Base-by-base conservation (phyloP, 2,797 vertebrate genomes). In the Chaenodraco wilsoni region DNA sequence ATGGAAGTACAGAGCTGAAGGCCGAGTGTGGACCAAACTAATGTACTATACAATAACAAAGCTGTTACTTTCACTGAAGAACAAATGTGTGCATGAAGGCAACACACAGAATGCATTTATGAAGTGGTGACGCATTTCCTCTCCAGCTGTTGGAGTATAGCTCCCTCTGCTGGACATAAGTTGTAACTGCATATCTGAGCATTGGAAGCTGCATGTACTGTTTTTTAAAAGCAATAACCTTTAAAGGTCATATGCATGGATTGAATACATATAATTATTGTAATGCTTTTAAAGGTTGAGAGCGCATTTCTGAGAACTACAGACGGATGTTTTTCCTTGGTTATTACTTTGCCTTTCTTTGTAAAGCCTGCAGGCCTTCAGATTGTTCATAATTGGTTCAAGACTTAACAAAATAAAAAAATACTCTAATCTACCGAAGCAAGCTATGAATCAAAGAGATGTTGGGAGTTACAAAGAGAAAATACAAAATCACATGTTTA, bases 111-210 rank as follows among this genome's bases (percentile, higher is more conserved):
- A 50, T 27, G 58, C 23, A 43, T 65, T 69, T 17, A 64, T 57
- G 27, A 75, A 23, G 14, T 6, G 23, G 41, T 21, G 21, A 79
- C 3, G n/a, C 65, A 54, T 49, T 71, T 61, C 15, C 17, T 27
- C 37, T 13, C 70, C 72, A 84, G 84, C 23, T 77, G 82, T 84
- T 85, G 75, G 73, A 80, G 69, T 91, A 88, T 51, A 87, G 75
- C 81, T 54, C 81, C 0, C 88, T 89, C 92, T 93, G 72, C 82
- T 90, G 92, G 87, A 72, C 0, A 40, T 3, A 44, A 1, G 1
- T 17, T 15, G 62, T 43, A 45, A 60, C 74, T 92, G 84, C 90
- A 78, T 43, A 16, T 66, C 9, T 16, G 2, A 3, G 16, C 23
- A 16, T 31, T 50, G 4, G 59, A 50, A 69, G 50, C 44, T 37